Base-by-base conservation (phyloP, 2,888 invertebrate species). In the Dasypolia templi region DNA sequence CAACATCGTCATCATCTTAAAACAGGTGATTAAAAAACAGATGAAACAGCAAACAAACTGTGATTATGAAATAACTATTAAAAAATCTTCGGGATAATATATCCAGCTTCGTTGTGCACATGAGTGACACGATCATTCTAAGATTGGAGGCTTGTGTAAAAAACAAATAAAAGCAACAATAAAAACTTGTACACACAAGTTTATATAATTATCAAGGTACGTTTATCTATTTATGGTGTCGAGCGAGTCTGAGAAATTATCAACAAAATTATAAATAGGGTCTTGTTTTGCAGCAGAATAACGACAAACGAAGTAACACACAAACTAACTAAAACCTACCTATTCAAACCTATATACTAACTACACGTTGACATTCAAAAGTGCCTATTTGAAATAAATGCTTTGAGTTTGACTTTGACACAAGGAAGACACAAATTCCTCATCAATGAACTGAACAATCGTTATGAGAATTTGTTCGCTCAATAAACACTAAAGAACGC, bases 401-500 rank as follows among this genome's bases (percentile, higher is more conserved):
- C n/a, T n/a, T n/a, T n/a, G n/a, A n/a, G n/a, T n/a, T n/a, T n/a
- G n/a, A n/a, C n/a, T n/a, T n/a, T n/a, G n/a, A n/a, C n/a, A 35
- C n/a, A 53, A 42, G n/a, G 42, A 35, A 55, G 46, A 61, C 19
- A 53, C n/a, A 55, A 73, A 64, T 61, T 63, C 63, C 63, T 42
- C 17, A 55, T 51, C 49, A 44, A 72, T 69, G 61, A 55, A 42
- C 53, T 35, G 29, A 53, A 44, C 14, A 32, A 49, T 49, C 29
- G 32, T 35, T 63, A 62, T 32, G 42, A 66, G 39, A 75, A 80
- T 82, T 72, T 71, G 67, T 71, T 19, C 7, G 2, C 0, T 14
- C n/a, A 72, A 44, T 83, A 80, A 80, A 58, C 84, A 65, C 68
- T 39, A 19, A 19, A 44, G 5, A 46, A 35, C 32, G 32, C 46